These are phyloP conservation scores for Clostera curtula DNA, from an alignment of 2,888 invertebrate genomes.

Conservation along the genomic window DNA sequence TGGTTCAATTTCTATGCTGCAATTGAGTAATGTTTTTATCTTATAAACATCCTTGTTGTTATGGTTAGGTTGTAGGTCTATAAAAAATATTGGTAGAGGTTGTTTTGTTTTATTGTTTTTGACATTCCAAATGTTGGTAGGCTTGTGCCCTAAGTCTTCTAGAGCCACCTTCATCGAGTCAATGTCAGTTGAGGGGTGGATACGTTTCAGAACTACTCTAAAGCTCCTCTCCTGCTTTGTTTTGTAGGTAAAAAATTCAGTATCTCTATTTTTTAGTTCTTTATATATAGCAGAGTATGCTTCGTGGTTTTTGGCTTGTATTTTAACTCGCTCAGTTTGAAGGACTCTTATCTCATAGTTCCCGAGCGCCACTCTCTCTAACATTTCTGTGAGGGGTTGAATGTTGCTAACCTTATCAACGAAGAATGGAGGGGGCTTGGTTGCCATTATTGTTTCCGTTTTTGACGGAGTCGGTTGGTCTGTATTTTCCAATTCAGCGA, in stretches of 20 bases:
- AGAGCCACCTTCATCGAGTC: not conserved
- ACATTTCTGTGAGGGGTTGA: not conserved
- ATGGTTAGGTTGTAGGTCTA: not conserved
- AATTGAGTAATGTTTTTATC: slow-evolving; percentile 1
- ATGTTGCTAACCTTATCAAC: slow-evolving; percentile 1
- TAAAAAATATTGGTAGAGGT: slow-evolving; percentile 1
- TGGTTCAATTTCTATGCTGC: not conserved
- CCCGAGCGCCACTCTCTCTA: not conserved
- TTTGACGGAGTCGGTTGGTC: too few relatives aligned
- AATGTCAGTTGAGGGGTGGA: slow-evolving; percentile 1
- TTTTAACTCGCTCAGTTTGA: not conserved
- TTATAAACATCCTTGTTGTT: slow-evolving; percentile 1
- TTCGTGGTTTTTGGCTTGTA: not conserved
- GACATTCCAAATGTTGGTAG: not conserved
- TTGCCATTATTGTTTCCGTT: too few relatives aligned
- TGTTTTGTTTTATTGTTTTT: not conserved
- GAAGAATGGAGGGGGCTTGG: not conserved
- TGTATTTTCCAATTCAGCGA: not conserved
- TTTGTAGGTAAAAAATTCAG: not conserved
- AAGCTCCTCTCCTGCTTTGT: not conserved
- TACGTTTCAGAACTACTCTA: slow-evolving; percentile 1
- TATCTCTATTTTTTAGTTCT: too few relatives aligned
- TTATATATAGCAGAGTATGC: too few relatives aligned
- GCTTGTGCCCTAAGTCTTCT: not conserved
- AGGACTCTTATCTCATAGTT: too few relatives aligned